phyloP scores from a whole-genome alignment of 2,888 invertebrate species.

The Spodoptera exigua region DNA sequence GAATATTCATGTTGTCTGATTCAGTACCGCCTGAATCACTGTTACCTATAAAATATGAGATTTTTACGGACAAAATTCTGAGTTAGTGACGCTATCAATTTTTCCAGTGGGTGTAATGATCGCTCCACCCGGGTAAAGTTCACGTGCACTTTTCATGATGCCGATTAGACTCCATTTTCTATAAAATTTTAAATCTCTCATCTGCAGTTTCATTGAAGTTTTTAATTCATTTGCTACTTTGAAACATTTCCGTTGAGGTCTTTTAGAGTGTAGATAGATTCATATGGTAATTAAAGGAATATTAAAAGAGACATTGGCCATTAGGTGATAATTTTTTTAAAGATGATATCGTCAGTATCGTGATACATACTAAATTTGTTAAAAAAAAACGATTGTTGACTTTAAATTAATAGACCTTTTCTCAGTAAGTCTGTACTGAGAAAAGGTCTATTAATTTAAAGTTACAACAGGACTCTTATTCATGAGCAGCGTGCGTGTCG shows the following conservation, averaged over 20 bases:
- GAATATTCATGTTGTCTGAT: constrained; percentile 55
- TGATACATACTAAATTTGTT: no score
- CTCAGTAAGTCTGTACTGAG: no score
- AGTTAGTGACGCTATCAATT: constrained; percentile 50
- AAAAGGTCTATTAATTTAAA: no score
- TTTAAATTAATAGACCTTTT: no score
- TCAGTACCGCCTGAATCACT: constrained; percentile 44
- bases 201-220: constrained; percentile 14
- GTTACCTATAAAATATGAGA: constrained; percentile 45
- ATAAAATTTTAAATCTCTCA: constrained; percentile 7
- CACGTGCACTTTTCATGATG: constrained; percentile 27
- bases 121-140: constrained; percentile 29
- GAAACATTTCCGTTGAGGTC: constrained; percentile 16
- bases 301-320: constrained; percentile 3
- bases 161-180: constrained; percentile 8
- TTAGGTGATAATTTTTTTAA: no score
- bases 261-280: constrained; percentile 19
- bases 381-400: no score
- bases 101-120: constrained; percentile 18
- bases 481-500: no score
- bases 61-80: constrained; percentile 48
- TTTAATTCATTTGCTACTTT: constrained; percentile 24
- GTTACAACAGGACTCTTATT: no score
- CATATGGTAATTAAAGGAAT: constrained; percentile 35
- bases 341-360: no score